Percentiles rank a stretch among this genome's conserved stretches.
These are phyloP conservation scores for Pteria penguin DNA, from an alignment of 2,888 invertebrate genomes.

Conservation along the genomic window DNA sequence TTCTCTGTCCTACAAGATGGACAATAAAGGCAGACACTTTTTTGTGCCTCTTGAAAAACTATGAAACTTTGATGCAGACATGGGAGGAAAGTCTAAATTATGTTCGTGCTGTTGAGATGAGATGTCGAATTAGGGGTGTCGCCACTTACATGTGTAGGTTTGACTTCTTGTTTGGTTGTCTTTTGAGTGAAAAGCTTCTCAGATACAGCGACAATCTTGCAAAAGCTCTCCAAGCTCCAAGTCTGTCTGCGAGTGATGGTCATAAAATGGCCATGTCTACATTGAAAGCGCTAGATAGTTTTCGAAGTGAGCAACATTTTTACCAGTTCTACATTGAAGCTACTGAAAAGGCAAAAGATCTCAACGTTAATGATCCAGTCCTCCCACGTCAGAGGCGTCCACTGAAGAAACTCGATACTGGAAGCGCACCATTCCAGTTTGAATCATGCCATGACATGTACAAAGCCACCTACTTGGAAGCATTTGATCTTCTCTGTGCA, in stretches of 20 bases:
- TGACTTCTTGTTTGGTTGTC: neutral
- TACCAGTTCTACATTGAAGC: too few species aligned
- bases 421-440: too few species aligned
- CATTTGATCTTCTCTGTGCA: too few species aligned
- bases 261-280: neutral
- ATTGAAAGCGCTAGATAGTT: neutral
- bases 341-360: too few species aligned
- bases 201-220: neutral
- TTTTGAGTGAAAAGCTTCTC: neutral
- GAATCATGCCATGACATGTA: too few species aligned
- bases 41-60: neutral
- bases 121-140: neutral
- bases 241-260: neutral
- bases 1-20: slow-evolving; percentile 1
- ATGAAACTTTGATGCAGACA: neutral
- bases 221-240: neutral
- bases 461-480: too few species aligned
- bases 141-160: too few species aligned
- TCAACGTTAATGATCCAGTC: too few species aligned
- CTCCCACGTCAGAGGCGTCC: too few species aligned
- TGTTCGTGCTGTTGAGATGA: neutral
- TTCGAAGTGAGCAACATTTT: neutral
- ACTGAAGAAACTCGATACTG: too few species aligned
- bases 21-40: neutral
- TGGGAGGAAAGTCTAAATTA: neutral